phyloP scores from a whole-genome alignment of 2,113 vertebrate species.

The Muntiacus reevesi region DNA sequence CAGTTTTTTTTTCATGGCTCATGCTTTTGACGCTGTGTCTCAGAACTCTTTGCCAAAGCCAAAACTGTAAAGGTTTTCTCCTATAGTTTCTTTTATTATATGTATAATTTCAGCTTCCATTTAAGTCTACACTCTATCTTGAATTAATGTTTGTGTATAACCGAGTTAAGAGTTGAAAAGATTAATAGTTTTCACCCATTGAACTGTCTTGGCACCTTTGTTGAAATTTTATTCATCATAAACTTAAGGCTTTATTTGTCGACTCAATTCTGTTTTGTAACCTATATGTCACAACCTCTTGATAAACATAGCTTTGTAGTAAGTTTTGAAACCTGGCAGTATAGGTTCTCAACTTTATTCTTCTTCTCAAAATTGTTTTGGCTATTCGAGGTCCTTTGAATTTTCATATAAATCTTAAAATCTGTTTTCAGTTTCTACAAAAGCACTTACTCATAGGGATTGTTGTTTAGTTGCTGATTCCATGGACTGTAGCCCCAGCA shows the following conservation, averaged over 20 bases:
- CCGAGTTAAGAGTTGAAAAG: not conserved
- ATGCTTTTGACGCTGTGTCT: not conserved
- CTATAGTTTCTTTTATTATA: not conserved
- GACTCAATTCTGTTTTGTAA: not conserved
- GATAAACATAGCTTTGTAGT: not conserved
- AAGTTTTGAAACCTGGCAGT: not conserved
- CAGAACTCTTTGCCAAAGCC: not conserved
- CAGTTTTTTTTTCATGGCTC: not conserved
- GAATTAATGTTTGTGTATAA: not conserved
- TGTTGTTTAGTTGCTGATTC: not conserved
- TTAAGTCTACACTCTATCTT: not conserved
- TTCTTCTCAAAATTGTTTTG: not conserved
- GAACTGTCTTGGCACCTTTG: not conserved
- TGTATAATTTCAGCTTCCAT: not conserved
- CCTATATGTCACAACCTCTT: not conserved
- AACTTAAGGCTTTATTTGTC: not conserved
- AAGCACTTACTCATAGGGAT: not conserved
- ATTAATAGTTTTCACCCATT: not conserved
- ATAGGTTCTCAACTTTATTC: not conserved
- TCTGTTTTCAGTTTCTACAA: not conserved
- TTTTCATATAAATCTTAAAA: not conserved
- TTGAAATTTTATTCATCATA: not conserved
- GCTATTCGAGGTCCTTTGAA: not conserved
- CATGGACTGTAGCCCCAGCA: not conserved
- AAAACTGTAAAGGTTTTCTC: not conserved